Evolutionary conservation across 2,113 vertebrate species (phyloP).

Genomic region (Onychostruthus taczanowskii): DNA sequence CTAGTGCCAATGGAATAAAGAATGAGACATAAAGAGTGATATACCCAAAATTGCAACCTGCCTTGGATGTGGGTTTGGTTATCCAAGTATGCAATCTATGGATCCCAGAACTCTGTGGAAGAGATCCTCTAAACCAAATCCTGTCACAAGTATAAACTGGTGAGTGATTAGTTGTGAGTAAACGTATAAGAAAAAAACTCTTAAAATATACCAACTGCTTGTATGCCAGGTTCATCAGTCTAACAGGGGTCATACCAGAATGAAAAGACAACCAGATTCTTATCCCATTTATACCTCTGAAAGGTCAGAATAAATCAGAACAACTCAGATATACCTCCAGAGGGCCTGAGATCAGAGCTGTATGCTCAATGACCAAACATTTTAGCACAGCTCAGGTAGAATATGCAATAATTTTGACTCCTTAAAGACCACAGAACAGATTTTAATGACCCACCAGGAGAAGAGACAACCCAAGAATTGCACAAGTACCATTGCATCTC

Average conservation of each 20-base stretch:
- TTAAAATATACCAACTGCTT: background rate
- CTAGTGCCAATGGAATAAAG: background rate
- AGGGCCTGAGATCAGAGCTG: background rate
- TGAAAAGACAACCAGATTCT: background rate
- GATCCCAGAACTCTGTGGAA: background rate
- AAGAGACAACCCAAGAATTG: background rate
- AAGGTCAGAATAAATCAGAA: constrained; percentile 18
- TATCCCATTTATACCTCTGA: background rate
- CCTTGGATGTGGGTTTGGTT: background rate
- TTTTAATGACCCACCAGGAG: background rate
- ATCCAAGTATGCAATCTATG: background rate
- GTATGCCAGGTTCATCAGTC: background rate
- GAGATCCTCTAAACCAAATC: background rate
- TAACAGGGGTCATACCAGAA: background rate
- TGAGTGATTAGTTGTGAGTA: background rate
- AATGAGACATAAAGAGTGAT: background rate
- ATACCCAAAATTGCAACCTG: background rate
- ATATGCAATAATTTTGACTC: background rate
- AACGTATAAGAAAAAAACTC: background rate
- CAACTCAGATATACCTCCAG: background rate
- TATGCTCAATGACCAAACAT: background rate
- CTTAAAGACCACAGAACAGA: background rate
- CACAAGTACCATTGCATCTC: background rate
- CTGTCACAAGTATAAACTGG: background rate
- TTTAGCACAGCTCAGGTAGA: background rate